phyloP scores from a whole-genome alignment of 2,113 vertebrate species.

The Aspiorhynchus laticeps region DNA sequence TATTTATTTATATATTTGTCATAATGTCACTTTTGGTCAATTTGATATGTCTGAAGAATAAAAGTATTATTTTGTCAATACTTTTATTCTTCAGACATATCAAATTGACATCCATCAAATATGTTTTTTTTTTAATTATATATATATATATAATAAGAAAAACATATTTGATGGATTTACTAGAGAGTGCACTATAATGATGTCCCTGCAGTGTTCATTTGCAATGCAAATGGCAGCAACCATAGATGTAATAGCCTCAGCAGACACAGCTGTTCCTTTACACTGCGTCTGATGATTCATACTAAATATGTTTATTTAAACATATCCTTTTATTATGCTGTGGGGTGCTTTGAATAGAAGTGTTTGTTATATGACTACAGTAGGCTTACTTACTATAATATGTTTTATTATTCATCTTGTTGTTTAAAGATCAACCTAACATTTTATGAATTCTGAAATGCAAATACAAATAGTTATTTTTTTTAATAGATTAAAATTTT shows the following conservation, averaged over 20 bases:
- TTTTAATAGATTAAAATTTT: neutral
- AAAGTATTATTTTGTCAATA: no score
- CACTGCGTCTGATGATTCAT: neutral
- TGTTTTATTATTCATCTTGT: neutral
- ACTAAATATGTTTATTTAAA: neutral
- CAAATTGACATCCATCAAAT: no score
- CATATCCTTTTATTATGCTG: neutral
- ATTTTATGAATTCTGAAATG: neutral
- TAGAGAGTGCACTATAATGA: neutral
- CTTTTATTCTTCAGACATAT: no score
- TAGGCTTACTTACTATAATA: neutral
- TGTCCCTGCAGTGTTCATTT: slow-evolving; percentile 6
- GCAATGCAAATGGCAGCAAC: slow-evolving; percentile 4
- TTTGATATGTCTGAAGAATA: no score
- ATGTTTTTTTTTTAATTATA: no score
- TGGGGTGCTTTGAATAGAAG: neutral
- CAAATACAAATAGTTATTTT: neutral
- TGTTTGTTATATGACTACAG: neutral
- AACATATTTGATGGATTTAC: neutral
- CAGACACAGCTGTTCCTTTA: neutral
- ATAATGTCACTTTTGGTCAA: no score
- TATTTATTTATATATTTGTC: no score
- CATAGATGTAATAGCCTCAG: neutral
- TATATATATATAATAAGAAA: neutral
- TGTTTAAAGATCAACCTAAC: neutral